A percentile compares a stretch with the other conserved stretches of the same genome.
Conservation (phyloP, 2,113 vertebrate genomes). For the Onychostruthus taczanowskii region DNA sequence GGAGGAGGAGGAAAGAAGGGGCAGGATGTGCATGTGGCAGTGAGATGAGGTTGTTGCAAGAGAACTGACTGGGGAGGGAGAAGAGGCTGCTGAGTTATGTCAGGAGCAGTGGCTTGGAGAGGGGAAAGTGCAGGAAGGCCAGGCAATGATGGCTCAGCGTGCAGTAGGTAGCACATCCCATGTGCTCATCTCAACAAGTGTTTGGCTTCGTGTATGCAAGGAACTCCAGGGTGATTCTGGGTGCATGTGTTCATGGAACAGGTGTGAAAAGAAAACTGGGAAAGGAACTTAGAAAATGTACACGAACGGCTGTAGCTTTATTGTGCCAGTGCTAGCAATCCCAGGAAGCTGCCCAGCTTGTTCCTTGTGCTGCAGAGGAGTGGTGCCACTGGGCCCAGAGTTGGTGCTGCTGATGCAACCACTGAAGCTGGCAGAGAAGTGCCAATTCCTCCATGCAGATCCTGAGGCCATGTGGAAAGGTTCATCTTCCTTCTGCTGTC, state of each 20-base stretch:
- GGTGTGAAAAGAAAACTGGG: not conserved
- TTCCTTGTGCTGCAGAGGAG: not conserved
- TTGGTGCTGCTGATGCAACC: not conserved
- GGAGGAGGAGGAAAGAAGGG: not conserved
- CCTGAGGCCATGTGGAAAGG: not conserved
- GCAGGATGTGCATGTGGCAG: not conserved
- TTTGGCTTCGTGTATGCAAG: not conserved
- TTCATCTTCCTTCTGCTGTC: not conserved
- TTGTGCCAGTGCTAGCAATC: too few relatives aligned
- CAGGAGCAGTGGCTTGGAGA: not conserved
- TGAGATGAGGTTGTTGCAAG: not conserved
- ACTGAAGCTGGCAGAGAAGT: not conserved
- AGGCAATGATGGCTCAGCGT: not conserved
- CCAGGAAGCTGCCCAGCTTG: not conserved
- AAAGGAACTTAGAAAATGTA: not conserved
- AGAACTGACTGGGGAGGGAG: not conserved
- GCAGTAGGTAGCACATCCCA: not conserved
- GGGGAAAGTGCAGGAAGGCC: not conserved
- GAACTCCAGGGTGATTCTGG: too few relatives aligned
- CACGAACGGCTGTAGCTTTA: not conserved
- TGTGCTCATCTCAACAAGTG: not conserved
- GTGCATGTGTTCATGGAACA: accelerated
- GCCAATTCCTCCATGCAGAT: not conserved
- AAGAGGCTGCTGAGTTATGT: not conserved
- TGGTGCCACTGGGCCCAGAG: not conserved